A percentile compares a stretch with the other conserved stretches of the same genome.
These are phyloP conservation scores for Branchipolynoe longqiensis DNA, from an alignment of 2,888 invertebrate species.

Conservation along the genomic window DNA sequence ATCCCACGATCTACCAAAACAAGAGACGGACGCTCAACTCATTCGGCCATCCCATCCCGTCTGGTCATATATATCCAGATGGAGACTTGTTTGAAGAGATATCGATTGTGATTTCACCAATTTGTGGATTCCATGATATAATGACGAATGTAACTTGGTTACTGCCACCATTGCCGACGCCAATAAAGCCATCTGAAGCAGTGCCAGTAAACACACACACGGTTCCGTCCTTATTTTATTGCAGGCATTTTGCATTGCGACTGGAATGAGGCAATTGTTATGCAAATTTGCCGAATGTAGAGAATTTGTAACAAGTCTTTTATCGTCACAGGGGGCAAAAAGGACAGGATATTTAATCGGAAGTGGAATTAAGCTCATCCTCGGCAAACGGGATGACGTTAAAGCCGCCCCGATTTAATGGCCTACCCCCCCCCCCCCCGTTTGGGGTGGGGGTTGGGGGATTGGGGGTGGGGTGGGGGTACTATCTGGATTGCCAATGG, in stretches of 20 bases:
- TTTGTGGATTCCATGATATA: background rate
- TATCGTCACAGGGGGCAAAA: background rate
- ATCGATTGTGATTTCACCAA: background rate
- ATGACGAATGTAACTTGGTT: no score
- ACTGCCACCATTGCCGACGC: no score
- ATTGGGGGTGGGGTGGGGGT: no score
- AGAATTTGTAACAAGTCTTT: background rate
- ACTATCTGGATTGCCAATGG: no score
- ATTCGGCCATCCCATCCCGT: no score
- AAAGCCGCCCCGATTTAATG: slow-evolving; percentile 8
- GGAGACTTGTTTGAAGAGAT: background rate
- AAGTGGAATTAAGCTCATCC: background rate
- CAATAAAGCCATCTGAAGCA: background rate
- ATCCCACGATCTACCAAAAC: no score
- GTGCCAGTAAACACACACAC: background rate
- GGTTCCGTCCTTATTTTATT: slow-evolving; percentile 20
- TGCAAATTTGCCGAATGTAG: slow-evolving; percentile 11
- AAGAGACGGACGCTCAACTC: no score
- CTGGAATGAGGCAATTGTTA: slow-evolving; percentile 30
- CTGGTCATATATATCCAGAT: no score
- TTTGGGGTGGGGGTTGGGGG: no score
- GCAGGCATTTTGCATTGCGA: background rate
- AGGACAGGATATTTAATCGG: background rate
- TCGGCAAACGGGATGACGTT: no score
- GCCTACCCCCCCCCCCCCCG: no score